These are phyloP conservation scores for Toxonevra muliebris DNA, from an alignment of 2,888 invertebrate genomes.

Conservation along the genomic window DNA sequence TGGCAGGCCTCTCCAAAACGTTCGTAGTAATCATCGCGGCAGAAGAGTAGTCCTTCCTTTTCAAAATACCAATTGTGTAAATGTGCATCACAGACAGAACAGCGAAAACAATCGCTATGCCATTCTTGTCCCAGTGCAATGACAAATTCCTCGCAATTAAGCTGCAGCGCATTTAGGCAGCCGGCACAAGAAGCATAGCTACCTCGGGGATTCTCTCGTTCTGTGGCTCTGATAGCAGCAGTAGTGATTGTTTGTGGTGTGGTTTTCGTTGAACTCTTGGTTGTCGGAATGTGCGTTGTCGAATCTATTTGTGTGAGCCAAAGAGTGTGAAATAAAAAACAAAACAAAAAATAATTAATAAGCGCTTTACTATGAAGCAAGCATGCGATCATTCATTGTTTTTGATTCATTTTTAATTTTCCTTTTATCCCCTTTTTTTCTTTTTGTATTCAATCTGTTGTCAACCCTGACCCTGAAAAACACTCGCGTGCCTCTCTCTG, in stretches of 20 bases:
- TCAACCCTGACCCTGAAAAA: conserved; percentile 10
- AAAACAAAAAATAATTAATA: conserved; percentile 15
- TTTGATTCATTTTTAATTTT: neutral
- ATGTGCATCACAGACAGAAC: conserved; percentile 87
- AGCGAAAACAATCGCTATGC: conserved; percentile 92
- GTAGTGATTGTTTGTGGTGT: conserved; percentile 6
- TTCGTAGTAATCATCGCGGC: conserved; percentile 88
- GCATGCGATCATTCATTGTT: too few species aligned
- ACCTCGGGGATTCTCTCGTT: neutral
- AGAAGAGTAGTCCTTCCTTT: conserved; percentile 87
- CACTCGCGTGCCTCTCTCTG: neutral
- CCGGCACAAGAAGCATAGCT: conserved; percentile 47
- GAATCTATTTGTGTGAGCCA: conserved; percentile 5
- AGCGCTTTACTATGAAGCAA: conserved; percentile 13
- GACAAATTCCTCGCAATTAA: conserved; percentile 75
- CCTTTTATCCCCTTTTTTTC: neutral
- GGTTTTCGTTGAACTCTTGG: neutral
- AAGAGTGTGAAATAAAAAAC: neutral
- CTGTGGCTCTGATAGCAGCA: neutral
- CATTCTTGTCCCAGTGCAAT: conserved; percentile 85
- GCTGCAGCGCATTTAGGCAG: conserved; percentile 51
- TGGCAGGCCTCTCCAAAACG: conserved; percentile 90
- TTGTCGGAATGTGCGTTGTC: conserved; percentile 24
- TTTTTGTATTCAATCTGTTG: neutral
- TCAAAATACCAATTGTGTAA: conserved; percentile 93